Evolutionary conservation across 2,888 invertebrate species (phyloP).

Genomic region (Oligia fasciuncula): DNA sequence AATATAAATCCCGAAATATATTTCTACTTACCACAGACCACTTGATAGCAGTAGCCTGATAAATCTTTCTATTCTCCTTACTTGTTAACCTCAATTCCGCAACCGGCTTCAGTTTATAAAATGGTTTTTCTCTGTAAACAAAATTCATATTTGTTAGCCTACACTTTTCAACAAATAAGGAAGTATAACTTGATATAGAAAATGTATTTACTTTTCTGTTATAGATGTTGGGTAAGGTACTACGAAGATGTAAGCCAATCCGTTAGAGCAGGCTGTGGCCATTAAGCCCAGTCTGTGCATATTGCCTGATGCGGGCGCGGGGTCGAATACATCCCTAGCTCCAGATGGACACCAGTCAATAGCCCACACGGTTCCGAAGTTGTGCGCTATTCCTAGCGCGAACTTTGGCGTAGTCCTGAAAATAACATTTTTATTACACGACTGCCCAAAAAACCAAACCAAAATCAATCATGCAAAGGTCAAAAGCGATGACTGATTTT

Average conservation of each 20-base stretch:
- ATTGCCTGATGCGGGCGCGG: constrained; percentile 1
- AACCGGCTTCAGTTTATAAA: constrained; percentile 86
- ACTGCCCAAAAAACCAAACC: no score
- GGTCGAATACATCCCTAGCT: constrained; percentile 84
- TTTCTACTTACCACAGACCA: constrained; percentile 85
- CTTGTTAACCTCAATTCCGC: constrained; percentile 81
- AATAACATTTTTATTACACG: constrained; percentile 33
- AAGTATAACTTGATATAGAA: neutral
- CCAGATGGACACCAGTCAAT: constrained; percentile 95
- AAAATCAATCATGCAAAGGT: neutral
- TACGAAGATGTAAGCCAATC: constrained; percentile 91
- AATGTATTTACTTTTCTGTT: constrained; percentile 68
- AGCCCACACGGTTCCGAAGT: constrained; percentile 92
- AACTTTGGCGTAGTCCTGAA: constrained; percentile 78
- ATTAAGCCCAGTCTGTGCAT: constrained; percentile 91
- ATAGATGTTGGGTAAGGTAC: constrained; percentile 87
- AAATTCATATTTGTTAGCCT: neutral
- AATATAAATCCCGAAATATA: neutral
- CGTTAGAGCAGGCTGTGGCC: constrained; percentile 92
- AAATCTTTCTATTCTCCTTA: constrained; percentile 67
- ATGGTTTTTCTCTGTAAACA: constrained; percentile 77
- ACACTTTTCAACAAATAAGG: neutral
- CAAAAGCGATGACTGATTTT: neutral
- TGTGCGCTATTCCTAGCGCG: constrained; percentile 90
- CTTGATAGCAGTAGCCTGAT: constrained; percentile 88